Evolutionary conservation across 2,888 invertebrate genomes (phyloP), one percentile per base, ranked within the genome.

Genomic region (Oegoconia quadripuncta): DNA sequence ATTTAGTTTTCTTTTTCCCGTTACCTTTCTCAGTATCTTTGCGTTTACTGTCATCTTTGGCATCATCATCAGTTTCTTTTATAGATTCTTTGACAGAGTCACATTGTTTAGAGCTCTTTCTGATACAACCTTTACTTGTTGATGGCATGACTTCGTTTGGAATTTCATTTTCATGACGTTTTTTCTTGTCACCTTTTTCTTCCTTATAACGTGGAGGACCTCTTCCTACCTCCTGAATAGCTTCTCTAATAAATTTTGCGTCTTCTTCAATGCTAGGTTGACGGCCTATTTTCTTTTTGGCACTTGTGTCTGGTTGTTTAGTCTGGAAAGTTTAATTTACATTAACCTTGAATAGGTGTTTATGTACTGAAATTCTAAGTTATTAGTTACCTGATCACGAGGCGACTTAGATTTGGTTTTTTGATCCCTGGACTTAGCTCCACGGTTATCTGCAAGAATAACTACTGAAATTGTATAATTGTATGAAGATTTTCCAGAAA

Each of bases 181-280:
- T 36, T 15, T 26, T 17, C 13, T 17, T 16, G 15, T 48, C 44
- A 15, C 60, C 61, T 37, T 59, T 58, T 14, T 65, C 59, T 39
- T 70, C 70, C 49, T 60, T 78, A 23, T 73, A 76, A 18, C 78
- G 71, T 39, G 59, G 68, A 16, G 80, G 74, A 48, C 81, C 78
- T 59, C 84, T 71, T 66, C 83, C 86, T 48, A 87, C 79, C 74
- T 86, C 86, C 70, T 84, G 81, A 43, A 87, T 87, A 3, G 87
- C 77, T 67, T 83, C 76, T 52, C 84, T 73, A 9, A 86, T 87
- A 42, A 84, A 82, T 47, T 74, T 72, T 0, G 87, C 87, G 39
- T 87, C 87, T 64, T 86, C 86, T 64, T 87, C 87, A 45, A 84
- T 76, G 35, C 88, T 87, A 1, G 74, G 65, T 44, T 86, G 86